A percentile compares a stretch with the other conserved stretches of the same genome.
phyloP scores from a whole-genome alignment of 1,140 invertebrate species.

The Temnothorax longispinosus region DNA sequence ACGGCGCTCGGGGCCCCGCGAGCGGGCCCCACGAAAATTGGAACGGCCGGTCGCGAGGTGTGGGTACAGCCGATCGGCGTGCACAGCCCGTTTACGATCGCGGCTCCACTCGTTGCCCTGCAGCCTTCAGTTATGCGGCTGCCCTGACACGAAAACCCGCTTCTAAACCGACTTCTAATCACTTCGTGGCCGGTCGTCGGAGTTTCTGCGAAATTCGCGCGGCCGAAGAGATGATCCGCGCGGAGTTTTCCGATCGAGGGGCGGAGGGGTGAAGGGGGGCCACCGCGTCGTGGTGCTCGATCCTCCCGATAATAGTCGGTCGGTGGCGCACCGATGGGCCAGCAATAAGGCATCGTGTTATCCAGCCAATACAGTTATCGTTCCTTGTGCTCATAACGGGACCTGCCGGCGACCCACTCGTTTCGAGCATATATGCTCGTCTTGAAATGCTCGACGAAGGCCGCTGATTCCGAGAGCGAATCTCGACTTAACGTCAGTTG shows the following conservation, averaged over 20 bases:
- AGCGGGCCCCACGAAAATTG: constrained; percentile 56
- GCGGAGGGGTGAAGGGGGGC: no score
- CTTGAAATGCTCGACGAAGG: constrained; percentile 66
- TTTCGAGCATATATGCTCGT: constrained; percentile 73
- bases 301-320: constrained; percentile 61
- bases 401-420: constrained; percentile 78
- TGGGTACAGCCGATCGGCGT: constrained; percentile 5
- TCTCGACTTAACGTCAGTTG: neutral
- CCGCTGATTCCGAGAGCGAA: constrained; percentile 47
- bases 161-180: constrained; percentile 62
- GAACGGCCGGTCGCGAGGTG: constrained; percentile 59
- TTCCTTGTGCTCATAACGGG: constrained; percentile 81
- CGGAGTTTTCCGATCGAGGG: neutral
- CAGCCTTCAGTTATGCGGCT: constrained; percentile 80
- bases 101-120: constrained; percentile 51
- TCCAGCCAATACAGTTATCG: constrained; percentile 85
- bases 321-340: constrained; percentile 40
- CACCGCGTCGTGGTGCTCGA: neutral
- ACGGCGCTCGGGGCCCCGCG: neutral
- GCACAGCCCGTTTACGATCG: constrained; percentile 31
- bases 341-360: constrained; percentile 78
- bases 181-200: neutral
- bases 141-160: constrained; percentile 84
- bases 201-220: constrained; percentile 48
- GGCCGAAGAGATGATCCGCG: neutral